phyloP scores from a whole-genome alignment of 2,113 vertebrate species.

The Gasterosteus aculeatus region DNA sequence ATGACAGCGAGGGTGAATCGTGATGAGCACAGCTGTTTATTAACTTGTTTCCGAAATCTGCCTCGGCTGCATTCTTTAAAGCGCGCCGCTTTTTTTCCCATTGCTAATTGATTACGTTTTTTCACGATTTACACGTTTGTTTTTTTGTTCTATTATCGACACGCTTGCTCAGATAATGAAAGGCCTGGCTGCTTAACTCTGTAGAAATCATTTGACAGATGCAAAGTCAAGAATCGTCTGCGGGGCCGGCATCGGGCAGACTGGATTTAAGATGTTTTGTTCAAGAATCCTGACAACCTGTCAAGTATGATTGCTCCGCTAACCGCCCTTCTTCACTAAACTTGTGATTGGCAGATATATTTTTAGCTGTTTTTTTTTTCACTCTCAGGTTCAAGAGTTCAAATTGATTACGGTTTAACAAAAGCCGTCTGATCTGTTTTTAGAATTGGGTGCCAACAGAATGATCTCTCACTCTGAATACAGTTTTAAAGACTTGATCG shows the following conservation, averaged over 20 bases:
- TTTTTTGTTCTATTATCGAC: slow-evolving; percentile 40
- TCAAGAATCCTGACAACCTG: slow-evolving; percentile 47
- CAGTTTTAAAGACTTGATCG: background rate
- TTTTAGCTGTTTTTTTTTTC: slow-evolving; percentile 25
- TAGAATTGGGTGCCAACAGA: background rate
- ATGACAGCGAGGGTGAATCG: slow-evolving; percentile 15
- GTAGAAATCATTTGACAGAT: slow-evolving; percentile 54
- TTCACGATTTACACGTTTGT: slow-evolving; percentile 52
- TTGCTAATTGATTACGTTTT: slow-evolving; percentile 51
- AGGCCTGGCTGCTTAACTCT: slow-evolving; percentile 30
- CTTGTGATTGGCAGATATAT: slow-evolving; percentile 55
- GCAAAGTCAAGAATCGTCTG: slow-evolving; percentile 42
- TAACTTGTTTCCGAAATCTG: slow-evolving; percentile 36
- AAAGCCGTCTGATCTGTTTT: slow-evolving; percentile 43
- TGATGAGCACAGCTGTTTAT: slow-evolving; percentile 49
- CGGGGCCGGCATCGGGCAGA: slow-evolving; percentile 9
- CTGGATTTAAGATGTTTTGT: slow-evolving; percentile 47
- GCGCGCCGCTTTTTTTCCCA: slow-evolving; percentile 18
- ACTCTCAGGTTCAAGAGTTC: slow-evolving; percentile 39
- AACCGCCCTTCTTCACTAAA: slow-evolving; percentile 42
- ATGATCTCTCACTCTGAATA: background rate
- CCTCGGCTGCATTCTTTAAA: slow-evolving; percentile 41
- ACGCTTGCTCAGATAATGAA: slow-evolving; percentile 55
- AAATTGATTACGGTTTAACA: slow-evolving; percentile 10
- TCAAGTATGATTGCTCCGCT: slow-evolving; percentile 37